phyloP scores from a whole-genome alignment of 1,140 invertebrate genomes.

The Cecropterus lyciades region DNA sequence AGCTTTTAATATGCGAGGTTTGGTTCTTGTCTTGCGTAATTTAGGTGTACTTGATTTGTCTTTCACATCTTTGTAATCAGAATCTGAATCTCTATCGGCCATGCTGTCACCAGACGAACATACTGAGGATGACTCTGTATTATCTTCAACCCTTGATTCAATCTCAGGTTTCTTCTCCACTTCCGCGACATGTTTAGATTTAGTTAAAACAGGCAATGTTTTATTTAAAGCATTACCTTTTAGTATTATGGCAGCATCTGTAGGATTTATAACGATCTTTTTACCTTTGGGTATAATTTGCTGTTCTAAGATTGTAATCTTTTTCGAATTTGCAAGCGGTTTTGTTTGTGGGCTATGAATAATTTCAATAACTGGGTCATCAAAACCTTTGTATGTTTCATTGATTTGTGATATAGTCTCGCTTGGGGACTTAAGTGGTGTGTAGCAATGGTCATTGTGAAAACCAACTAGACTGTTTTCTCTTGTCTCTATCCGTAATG shows the following conservation, averaged over 20 bases:
- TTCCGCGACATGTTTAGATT: conserved; percentile 55
- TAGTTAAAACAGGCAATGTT: conserved; percentile 64
- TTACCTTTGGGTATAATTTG: conserved; percentile 81
- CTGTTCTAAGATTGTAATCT: conserved; percentile 81
- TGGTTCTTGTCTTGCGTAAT: conserved; percentile 61
- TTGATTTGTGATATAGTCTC: conserved; percentile 68
- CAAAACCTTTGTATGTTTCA: conserved; percentile 62
- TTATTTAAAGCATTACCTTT: conserved; percentile 77
- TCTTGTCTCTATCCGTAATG: conserved; percentile 79
- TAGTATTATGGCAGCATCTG: conserved; percentile 69
- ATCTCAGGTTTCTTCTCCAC: conserved; percentile 46
- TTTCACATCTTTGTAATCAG: conserved; percentile 77
- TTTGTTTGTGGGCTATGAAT: conserved; percentile 71
- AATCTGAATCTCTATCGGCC: conserved; percentile 80
- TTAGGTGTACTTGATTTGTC: conserved; percentile 59
- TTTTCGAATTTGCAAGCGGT: conserved; percentile 75
- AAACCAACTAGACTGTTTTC: conserved; percentile 83
- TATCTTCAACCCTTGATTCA: conserved; percentile 56
- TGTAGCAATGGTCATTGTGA: conserved; percentile 88
- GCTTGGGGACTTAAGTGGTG: conserved; percentile 85
- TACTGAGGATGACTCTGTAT: conserved; percentile 69
- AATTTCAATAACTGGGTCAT: conserved; percentile 76
- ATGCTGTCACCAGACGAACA: conserved; percentile 74
- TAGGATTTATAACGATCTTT: conserved; percentile 73
- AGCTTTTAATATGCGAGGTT: conserved; percentile 72